Evolutionary conservation across 2,113 vertebrate genomes (phyloP), one percentile per base, ranked within the genome.

Genomic region (Stigmatopora argus): DNA sequence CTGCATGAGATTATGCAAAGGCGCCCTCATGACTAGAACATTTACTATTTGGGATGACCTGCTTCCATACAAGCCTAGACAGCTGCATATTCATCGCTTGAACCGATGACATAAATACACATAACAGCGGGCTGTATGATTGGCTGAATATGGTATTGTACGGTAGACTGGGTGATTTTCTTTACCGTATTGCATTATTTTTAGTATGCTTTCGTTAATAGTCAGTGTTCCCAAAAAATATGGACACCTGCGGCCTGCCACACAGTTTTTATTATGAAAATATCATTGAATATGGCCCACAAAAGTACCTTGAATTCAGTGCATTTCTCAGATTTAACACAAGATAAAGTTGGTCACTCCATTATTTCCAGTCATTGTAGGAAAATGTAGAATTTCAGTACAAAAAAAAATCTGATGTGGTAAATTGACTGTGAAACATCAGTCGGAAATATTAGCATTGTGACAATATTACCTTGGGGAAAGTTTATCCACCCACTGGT

Each of bases 1-100:
- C 58, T 45, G 38, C 58, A 56, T 19, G 47, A 67, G 51, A 46
- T 64, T 70, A 70, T 83, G 81, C 18, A 74, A 77, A 75, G 51
- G 70, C 64, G 66, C 11, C 2, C 49, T 48, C 19, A 44, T 48
- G 53, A 60, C 65, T 69, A 49, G 52, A 12, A 53, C 46, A 13
- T 56, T 10, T 47, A 58, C n/a, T 63, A 8, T 56, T 70, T 65
- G 56, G 23, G 67, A 60, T 10, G 71, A 47, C 26, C 8, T 8
- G 21, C 71, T 62, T 78, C 62, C 26, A 49, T 70, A 58, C 77
- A 70, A 74, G 23, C 38, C 52, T 78, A 46, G 70, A 62, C 53
- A 72, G 59, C 35, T 65, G 68, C 70, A 59, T 59, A 64, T 65
- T 67, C 59, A 64, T 62, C 38, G 41, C 23, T 44, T 49, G 19